phyloP scores from a whole-genome alignment of 2,888 invertebrate species.

The Helleia helle region DNA sequence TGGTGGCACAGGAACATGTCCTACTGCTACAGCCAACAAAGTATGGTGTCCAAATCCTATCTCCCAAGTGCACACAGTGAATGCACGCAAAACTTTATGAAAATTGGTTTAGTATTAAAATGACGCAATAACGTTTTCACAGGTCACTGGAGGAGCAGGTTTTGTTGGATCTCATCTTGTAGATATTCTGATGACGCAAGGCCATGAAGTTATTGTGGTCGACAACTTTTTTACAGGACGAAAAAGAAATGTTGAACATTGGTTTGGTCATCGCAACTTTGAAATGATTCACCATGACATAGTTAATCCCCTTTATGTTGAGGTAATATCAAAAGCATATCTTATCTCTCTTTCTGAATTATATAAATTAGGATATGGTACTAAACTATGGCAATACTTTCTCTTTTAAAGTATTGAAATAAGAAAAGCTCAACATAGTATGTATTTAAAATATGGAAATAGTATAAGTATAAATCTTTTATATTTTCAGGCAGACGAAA shows the following conservation, averaged over 20 bases:
- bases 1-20: too few species aligned
- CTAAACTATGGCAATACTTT: too few species aligned
- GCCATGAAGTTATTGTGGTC: slow-evolving; percentile 96
- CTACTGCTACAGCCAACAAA: too few species aligned
- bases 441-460: background rate
- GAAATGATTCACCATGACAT: slow-evolving; percentile 99
- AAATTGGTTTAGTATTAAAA: too few species aligned
- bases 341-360: too few species aligned
- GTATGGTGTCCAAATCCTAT: too few species aligned
- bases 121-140: slow-evolving; percentile 30
- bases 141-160: slow-evolving; percentile 97
- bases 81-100: too few species aligned
- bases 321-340: slow-evolving; percentile 54
- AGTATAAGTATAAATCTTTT: background rate
- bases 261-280: slow-evolving; percentile 99
- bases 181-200: slow-evolving; percentile 94
- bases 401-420: too few species aligned
- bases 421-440: background rate
- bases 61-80: too few species aligned
- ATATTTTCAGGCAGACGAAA: slow-evolving; percentile 85
- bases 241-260: slow-evolving; percentile 97
- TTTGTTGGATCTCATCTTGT: slow-evolving; percentile 99
- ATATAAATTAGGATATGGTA: too few species aligned
- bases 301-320: slow-evolving; percentile 96
- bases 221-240: slow-evolving; percentile 99